Evolutionary conservation across 1,140 invertebrate genomes (phyloP), one percentile per base, ranked within the genome.

Genomic region (Ips nitidus): DNA sequence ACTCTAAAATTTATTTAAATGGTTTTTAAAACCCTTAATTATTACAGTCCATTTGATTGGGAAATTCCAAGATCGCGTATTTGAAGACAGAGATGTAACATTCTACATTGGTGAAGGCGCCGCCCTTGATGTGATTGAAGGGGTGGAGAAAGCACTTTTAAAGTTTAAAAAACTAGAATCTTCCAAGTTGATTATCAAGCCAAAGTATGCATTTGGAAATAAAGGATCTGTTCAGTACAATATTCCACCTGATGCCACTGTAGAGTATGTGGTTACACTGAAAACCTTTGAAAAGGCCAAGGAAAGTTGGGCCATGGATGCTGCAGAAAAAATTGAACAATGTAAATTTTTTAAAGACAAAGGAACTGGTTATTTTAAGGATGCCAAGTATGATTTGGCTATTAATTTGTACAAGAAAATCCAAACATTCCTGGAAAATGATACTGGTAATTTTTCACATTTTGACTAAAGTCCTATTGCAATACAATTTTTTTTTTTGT

Each of bases 281-380:
- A 89, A 89, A 41, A 89, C 85, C 69, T 97, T 96, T 81, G 94
- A 95, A 80, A 94, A 93, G 81, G 81, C 83, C 0, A 87, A 90
- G 75, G 90, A 94, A 72, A 80, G 82, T n/a, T 98, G 94, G 94
- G 86, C 89, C 41, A 85, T 98, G 83, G 89, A 92, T 67, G 83
- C 80, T 8, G 78, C 84, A 3, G 91, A 97, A 78, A 93, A 92
- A 78, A 74, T 98, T 22, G 89, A 92, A 63, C 89, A 93, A 75
- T 89, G 92, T 1, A 90, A 91, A 79, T 82, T 91, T 3, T 90
- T 87, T 52, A 98, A 98, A 83, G 90, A 93, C 58, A 97, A 94
- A 81, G 97, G 95, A 58, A 98, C 94, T 0, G 86, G 88, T 47
- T 98, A 94, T 80, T 97, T 98, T 75, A 97, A 95, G 80, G 82